Base-by-base conservation (phyloP, 2,113 vertebrate species). In the Grammomys surdaster region DNA sequence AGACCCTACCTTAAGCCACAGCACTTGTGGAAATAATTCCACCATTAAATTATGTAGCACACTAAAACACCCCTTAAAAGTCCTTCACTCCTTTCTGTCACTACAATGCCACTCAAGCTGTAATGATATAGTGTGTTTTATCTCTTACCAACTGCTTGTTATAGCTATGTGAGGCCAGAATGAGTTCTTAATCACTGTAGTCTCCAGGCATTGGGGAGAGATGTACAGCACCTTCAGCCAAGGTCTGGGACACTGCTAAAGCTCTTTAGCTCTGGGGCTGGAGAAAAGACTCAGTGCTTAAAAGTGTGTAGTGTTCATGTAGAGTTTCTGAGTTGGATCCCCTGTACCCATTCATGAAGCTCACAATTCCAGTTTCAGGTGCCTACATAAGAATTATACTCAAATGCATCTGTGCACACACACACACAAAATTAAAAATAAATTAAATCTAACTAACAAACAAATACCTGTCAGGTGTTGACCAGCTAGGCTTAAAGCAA, bases 1-100 rank as follows among this genome's bases (percentile, higher is more conserved):
- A 80, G n/a, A 58, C 22, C 40, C 89, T 73, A 92, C 78, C 28
- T 46, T 90, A 87, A 77, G 80, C 36, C 76, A 70, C 17, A 90
- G 60, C 7, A 70, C 48, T 77, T 63, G 73, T 33, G 13, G 40
- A 76, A 94, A 46, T 75, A 87, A 90, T 70, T 31, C 31, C 7
- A 76, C 65, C 40, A 76, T 93, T 93, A 80, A 86, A 43, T 87
- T 86, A 86, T 81, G 69, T 46, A 60, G 1, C 0, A n/a, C 8
- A 8, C 28, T 87, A 51, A 80, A 73, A 75, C 33, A 80, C 48
- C 16, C 22, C 33, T 51, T 36, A 89, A 36, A 48, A 89, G 72
- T 0, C 2, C 12, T 28, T 36, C 3, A 33, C 46, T 90, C 10
- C n/a, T 87, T 80, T 40, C 43, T 81, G 22, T 82, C 81, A 75